Evolutionary conservation across 1,140 invertebrate species (phyloP), one percentile per base, ranked within the genome.

Genomic region (Aphidius ervi): DNA sequence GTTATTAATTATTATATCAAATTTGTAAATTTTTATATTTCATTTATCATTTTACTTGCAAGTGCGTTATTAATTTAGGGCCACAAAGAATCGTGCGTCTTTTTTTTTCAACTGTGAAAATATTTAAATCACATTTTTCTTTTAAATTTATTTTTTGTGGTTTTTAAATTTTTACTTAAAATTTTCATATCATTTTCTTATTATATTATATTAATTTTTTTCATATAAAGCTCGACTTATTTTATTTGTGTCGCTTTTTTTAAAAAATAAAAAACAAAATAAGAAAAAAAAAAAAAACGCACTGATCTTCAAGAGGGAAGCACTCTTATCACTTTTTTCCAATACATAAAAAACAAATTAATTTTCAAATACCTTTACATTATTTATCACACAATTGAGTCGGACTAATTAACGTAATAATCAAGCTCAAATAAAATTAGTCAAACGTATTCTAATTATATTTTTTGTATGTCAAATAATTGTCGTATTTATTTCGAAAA

Each of bases 251-350:
- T 46, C 9, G 31, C 31, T 58, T 58, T 40, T 23, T 48, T 37
- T 54, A 47, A 4, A 6, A 5, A 55, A 31, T 9, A 41, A 37
- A 47, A 20, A 9, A 41, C 40, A 20, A 20, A 5, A n/a, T 49
- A 47, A 20, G 39, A 42, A 56, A 7, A 40, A 9, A 46, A 5
- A 37, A 41, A 56, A 48, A 56, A 58, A 62, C 60, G 41, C 60
- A 55, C 53, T 45, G 46, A 58, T 58, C 49, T 57, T 58, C 56
- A 48, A 53, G 61, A 58, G 49, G 61, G 61, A 62, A 62, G 61
- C 61, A 53, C 61, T 62, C 49, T 61, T 45, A 62, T 50, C 46
- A 48, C 45, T 52, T 45, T 42, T 31, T 31, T 31, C 23, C 23
- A 31, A 31, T 31, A 31, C 23, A 31, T 31, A 31, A 31, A 31